Base-by-base conservation (phyloP, 2,113 vertebrate genomes). In the Recurvirostra avosetta region DNA sequence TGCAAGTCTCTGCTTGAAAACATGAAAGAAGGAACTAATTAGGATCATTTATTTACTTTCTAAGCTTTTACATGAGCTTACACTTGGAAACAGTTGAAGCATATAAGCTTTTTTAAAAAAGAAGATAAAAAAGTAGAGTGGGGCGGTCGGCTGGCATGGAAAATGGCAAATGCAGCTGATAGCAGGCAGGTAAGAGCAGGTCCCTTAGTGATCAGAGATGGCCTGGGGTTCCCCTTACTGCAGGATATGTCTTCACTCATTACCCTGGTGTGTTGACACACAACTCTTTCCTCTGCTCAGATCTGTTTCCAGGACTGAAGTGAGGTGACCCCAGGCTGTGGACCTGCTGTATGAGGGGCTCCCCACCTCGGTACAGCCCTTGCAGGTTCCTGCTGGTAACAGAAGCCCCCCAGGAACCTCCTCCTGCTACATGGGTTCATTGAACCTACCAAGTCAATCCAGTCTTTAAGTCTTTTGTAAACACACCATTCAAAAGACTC, bases 301-400 rank as follows among this genome's bases (percentile, higher is more conserved):
- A 41, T 59, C n/a, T 50, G 12, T 29, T 52, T 75, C 62, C 40
- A 68, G 30, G 29, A 26, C 20, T 50, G 47, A 76, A 55, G 27
- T 15, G 49, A 80, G 43, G 25, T 34, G 56, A 63, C 8, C 5
- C 12, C 52, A 38, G 47, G 16, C 11, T 36, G 49, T 73, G 21
- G 15, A 17, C 4, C 27, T 74, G 9, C 32, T 2, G 1, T 17
- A 55, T 0, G 0, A 38, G 34, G 12, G 43, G 6, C 9, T n/a
- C 23, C 16, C 27, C 5, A 0, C 20, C 36, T 80, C 4, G 1
- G 49, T 26, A 71, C 19, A 63, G 62, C n/a, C 32, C 47, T 23
- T 15, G 8, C 25, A 72, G 38, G 30, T 23, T 90, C 49, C 15
- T n/a, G 56, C 40, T 88, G 23, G 18, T 36, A 41, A 13, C 49